Conservation (phyloP, 2,888 invertebrate species). For the Laothoe populi region DNA sequence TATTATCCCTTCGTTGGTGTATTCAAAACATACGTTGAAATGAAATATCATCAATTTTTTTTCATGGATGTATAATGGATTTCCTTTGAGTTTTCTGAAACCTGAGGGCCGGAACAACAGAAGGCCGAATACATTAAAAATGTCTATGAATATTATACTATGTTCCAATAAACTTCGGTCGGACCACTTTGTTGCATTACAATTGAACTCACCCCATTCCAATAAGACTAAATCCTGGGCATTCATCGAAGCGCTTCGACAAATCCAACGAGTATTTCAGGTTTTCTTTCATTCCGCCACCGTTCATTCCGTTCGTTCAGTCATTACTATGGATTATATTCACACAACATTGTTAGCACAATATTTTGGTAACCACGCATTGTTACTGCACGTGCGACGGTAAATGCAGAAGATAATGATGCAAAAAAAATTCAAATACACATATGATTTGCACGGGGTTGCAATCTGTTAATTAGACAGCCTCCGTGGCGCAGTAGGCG, state of each 20-base stretch:
- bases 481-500: too few species aligned
- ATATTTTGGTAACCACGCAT: conserved; percentile 1
- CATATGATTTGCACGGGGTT: too few species aligned
- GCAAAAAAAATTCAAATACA: not conserved
- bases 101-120: too few species aligned
- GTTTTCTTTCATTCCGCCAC: conserved; percentile 32
- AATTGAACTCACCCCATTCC: conserved; percentile 10
- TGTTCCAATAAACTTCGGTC: not conserved
- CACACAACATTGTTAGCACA: conserved; percentile 15
- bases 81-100: too few species aligned
- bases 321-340: conserved; percentile 36
- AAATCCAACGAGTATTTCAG: conserved; percentile 46
- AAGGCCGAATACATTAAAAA: too few species aligned
- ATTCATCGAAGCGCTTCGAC: not conserved
- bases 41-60: too few species aligned
- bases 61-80: too few species aligned
- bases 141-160: too few species aligned
- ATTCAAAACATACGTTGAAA: too few species aligned
- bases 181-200: not conserved
- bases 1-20: too few species aligned
- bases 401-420: not conserved
- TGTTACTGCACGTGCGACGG: conserved; percentile 14
- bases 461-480: too few species aligned
- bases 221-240: conserved; percentile 7
- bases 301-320: too few species aligned